These are phyloP conservation scores for Nesidiocoris tenuis DNA, from an alignment of 2,888 invertebrate species.

Conservation along the genomic window DNA sequence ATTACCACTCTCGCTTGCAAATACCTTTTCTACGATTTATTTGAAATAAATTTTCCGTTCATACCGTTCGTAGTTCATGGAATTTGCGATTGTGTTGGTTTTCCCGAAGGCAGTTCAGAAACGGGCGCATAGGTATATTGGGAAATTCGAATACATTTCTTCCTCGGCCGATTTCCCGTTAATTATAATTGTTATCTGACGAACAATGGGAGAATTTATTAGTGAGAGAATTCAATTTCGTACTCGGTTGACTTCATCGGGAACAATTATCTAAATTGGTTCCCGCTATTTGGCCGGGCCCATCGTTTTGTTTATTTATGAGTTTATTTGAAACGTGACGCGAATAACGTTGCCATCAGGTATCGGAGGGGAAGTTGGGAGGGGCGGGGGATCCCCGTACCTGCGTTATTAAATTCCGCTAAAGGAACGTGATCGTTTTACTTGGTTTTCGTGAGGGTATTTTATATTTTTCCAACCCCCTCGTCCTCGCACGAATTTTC, in stretches of 20 bases:
- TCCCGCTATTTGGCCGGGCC: background rate
- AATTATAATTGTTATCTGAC: background rate
- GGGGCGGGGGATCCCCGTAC: background rate
- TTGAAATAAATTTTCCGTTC: too few relatives aligned
- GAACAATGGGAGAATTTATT: background rate
- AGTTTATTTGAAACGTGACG: constrained; percentile 36
- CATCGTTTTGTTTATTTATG: constrained; percentile 34
- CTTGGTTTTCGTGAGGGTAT: background rate
- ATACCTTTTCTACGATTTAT: too few relatives aligned
- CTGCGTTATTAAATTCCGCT: constrained; percentile 37
- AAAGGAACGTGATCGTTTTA: constrained; percentile 39
- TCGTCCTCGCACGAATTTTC: background rate
- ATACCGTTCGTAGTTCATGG: too few relatives aligned
- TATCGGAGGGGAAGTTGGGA: background rate
- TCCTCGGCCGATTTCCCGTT: too few relatives aligned
- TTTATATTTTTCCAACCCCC: background rate
- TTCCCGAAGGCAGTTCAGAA: too few relatives aligned
- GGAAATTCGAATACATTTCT: too few relatives aligned
- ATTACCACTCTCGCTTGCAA: too few relatives aligned
- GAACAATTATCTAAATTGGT: background rate
- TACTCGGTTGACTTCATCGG: background rate
- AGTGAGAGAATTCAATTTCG: background rate
- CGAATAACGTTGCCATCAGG: constrained; percentile 21
- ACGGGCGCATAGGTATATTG: too few relatives aligned
- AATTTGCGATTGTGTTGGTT: too few relatives aligned